Evolutionary conservation across 1,140 invertebrate species (phyloP), one percentile per base, ranked within the genome.

Genomic region (Ostrea denselamellosa): DNA sequence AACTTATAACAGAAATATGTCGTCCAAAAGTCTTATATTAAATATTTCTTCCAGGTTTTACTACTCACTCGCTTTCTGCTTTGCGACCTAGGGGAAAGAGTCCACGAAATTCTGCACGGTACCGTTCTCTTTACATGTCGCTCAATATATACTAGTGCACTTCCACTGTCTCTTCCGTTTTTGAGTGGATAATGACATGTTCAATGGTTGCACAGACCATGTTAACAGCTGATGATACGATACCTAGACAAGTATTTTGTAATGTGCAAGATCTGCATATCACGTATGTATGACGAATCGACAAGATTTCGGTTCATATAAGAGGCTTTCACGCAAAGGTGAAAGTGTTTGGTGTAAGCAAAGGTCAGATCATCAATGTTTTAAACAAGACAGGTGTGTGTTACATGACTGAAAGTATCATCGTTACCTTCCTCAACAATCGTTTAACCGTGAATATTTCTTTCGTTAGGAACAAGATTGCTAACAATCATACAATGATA

Each of bases 141-240:
- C 68, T 77, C 68, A 77, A 34, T 77, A 28, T 77, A 77, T 77
- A 77, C 25, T 12, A 77, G 8, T 77, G 68, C 68, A 77, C 68
- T 77, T 77, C 68, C 68, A 3, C 22, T 25, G 28, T 34, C 28
- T 25, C 28, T 77, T 77, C 68, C 68, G 68, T 7, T 77, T 77
- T 77, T 77, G 10, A 14, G 22, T 77, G 68, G 28, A 34, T 28
- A 25, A 25, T 77, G 25, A 14, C 68, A 44, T 77, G 68, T 77
- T 77, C 0, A 77, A 34, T 14, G 9, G 9, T 14, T 77, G 25
- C 14, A 14, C 68, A 77, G 68, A 77, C 68, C 25, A 77, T 34
- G 68, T 77, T 77, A 34, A 77, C 68, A 77, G 14, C 12, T 62
- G 28, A 77, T 14, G 25, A 12, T 12, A 77, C 22, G 17, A 62